Conservation (phyloP, 2,888 invertebrate species). For the Eupithecia tripunctaria region DNA sequence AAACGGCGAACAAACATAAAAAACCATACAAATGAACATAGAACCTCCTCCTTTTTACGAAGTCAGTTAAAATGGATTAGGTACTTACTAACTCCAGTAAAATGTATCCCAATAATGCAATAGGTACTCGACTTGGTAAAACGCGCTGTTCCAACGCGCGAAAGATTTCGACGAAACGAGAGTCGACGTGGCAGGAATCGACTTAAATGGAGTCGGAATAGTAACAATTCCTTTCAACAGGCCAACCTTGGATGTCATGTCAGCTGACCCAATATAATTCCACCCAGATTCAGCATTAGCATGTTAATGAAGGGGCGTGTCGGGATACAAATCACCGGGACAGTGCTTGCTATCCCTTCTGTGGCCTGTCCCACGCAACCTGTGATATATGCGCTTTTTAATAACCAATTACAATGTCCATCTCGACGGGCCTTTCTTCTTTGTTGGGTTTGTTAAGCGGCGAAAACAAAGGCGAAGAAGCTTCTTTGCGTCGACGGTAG, state of each 20-base stretch:
- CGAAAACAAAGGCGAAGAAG: constrained; percentile 23
- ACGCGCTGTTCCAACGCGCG: too few species aligned
- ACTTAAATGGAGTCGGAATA: too few species aligned
- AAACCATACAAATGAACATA: too few species aligned
- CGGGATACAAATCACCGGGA: constrained; percentile 62
- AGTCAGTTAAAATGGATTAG: too few species aligned
- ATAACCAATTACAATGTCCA: constrained; percentile 79
- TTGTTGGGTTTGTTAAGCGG: constrained; percentile 33
- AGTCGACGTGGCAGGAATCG: too few species aligned
- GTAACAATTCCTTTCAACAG: constrained; percentile 9
- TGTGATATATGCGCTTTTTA: constrained; percentile 79
- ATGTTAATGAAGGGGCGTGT: constrained; percentile 81
- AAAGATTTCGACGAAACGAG: too few species aligned
- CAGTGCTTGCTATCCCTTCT: constrained; percentile 1
- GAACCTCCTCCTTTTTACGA: too few species aligned
- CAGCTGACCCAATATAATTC: constrained; percentile 54
- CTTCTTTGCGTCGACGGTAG: too few species aligned
- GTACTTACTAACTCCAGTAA: too few species aligned
- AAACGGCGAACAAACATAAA: too few species aligned
- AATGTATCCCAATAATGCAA: too few species aligned
- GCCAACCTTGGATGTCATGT: constrained; percentile 46
- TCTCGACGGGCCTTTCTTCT: constrained; percentile 30
- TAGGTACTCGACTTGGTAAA: too few species aligned
- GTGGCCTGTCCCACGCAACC: constrained; percentile 53
- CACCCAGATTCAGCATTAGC: constrained; percentile 73